Conservation (phyloP, 2,888 invertebrate genomes). For the Phyllotreta striolata region DNA sequence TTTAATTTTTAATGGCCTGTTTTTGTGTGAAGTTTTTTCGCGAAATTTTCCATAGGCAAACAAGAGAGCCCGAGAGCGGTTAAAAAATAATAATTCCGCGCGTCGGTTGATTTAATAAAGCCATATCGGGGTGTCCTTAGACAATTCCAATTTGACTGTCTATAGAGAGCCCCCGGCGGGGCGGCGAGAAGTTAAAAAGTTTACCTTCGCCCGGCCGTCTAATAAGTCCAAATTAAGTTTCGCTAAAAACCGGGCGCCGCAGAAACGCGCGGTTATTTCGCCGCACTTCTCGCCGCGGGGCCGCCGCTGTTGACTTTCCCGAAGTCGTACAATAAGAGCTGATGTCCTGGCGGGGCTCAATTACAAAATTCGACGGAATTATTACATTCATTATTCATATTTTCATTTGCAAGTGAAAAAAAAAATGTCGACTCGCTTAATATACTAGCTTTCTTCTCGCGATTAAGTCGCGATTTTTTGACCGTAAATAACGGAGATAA, state of each 20-base stretch:
- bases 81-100: conserved; percentile 28
- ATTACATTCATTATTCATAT: conserved; percentile 51
- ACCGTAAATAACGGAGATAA: conserved; percentile 6
- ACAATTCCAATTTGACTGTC: conserved; percentile 55
- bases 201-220: conserved; percentile 55
- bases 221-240: conserved; percentile 57
- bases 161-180: conserved; percentile 50
- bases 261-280: conserved; percentile 41
- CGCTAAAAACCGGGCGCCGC: conserved; percentile 50
- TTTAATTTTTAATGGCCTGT: no score
- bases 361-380: conserved; percentile 48
- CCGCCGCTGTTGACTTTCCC: conserved; percentile 48
- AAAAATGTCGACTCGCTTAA: conserved; percentile 37
- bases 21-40: no score
- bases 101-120: conserved; percentile 50
- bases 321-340: conserved; percentile 47
- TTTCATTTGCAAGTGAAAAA: conserved; percentile 49
- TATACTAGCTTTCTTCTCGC: no score
- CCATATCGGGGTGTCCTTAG: conserved; percentile 41
- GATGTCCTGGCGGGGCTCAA: conserved; percentile 47
- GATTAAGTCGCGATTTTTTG: no score
- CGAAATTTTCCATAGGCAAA: no score
- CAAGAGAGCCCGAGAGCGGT: conserved; percentile 15
- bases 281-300: conserved; percentile 41
- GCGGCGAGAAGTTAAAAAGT: conserved; percentile 51